Conservation (phyloP, 2,888 invertebrate genomes). For the Neuroscelio doddi region DNA sequence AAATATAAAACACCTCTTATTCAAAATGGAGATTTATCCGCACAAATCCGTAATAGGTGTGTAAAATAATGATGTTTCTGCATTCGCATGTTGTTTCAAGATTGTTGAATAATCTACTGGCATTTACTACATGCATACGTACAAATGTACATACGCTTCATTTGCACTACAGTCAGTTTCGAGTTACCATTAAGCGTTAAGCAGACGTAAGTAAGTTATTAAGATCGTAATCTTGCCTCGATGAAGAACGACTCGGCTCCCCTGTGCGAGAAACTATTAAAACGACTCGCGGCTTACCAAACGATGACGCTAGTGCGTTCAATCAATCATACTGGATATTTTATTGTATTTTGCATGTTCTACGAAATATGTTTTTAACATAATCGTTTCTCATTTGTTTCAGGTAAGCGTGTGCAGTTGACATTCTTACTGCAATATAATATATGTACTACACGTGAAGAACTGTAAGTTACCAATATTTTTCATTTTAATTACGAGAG, state of each 20-base stretch:
- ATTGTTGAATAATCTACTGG: slow-evolving; percentile 20
- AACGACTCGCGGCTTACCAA: slow-evolving; percentile 33
- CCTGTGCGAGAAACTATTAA: slow-evolving; percentile 39
- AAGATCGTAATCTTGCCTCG: slow-evolving; percentile 59
- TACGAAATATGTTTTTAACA: slow-evolving; percentile 26
- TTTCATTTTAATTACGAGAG: too few relatives aligned
- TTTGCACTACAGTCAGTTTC: slow-evolving; percentile 42
- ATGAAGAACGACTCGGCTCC: slow-evolving; percentile 49
- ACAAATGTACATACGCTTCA: slow-evolving; percentile 17
- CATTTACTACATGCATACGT: slow-evolving; percentile 5
- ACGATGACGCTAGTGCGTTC: slow-evolving; percentile 11
- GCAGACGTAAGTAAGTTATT: slow-evolving; percentile 59
- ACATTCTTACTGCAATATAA: neutral
- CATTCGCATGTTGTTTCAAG: neutral
- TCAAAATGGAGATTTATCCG: too few relatives aligned
- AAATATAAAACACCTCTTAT: too few relatives aligned
- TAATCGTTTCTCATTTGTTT: slow-evolving; percentile 53
- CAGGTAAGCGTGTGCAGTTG: slow-evolving; percentile 59
- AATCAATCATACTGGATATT: slow-evolving; percentile 36
- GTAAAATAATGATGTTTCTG: slow-evolving; percentile 26
- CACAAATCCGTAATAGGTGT: neutral
- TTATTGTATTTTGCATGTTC: slow-evolving; percentile 20
- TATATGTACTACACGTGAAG: too few relatives aligned
- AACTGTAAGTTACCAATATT: too few relatives aligned
- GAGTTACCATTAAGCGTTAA: slow-evolving; percentile 49